A percentile compares a stretch with the other conserved stretches of the same genome.
These are phyloP conservation scores for Epiblema foenella DNA, from an alignment of 2,888 invertebrate genomes.

Conservation along the genomic window DNA sequence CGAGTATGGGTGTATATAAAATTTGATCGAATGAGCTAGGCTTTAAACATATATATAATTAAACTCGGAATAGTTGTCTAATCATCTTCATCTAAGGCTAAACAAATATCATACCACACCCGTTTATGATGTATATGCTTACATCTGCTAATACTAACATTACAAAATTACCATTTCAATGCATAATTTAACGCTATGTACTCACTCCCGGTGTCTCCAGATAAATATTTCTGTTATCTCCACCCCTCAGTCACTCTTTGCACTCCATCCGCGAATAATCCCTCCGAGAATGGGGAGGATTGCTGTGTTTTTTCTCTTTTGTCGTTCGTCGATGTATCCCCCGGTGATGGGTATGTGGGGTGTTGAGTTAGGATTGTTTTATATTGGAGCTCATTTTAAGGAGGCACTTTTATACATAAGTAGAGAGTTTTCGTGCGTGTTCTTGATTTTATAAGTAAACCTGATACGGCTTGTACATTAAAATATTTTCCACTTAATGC, in stretches of 20 bases:
- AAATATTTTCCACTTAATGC: not conserved
- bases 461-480: not conserved
- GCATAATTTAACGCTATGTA: slow-evolving; percentile 78
- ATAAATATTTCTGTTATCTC: slow-evolving; percentile 76
- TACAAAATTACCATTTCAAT: slow-evolving; percentile 79
- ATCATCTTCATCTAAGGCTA: too few relatives aligned
- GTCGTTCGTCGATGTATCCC: slow-evolving; percentile 55
- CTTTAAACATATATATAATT: too few relatives aligned
- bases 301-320: slow-evolving; percentile 56
- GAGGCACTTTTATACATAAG: not conserved
- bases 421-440: not conserved
- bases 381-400: slow-evolving; percentile 20
- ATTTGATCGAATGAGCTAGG: too few relatives aligned
- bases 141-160: slow-evolving; percentile 5
- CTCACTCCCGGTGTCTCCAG: slow-evolving; percentile 59
- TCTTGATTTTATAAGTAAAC: not conserved
- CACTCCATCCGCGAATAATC: slow-evolving; percentile 77
- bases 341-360: slow-evolving; percentile 36
- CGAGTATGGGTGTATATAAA: too few relatives aligned
- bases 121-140: not conserved
- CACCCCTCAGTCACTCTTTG: slow-evolving; percentile 72
- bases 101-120: too few relatives aligned
- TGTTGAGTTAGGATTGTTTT: slow-evolving; percentile 37
- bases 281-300: slow-evolving; percentile 65
- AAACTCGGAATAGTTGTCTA: too few relatives aligned